Conservation (phyloP, 2,888 invertebrate species). For the Diploptera punctata region DNA sequence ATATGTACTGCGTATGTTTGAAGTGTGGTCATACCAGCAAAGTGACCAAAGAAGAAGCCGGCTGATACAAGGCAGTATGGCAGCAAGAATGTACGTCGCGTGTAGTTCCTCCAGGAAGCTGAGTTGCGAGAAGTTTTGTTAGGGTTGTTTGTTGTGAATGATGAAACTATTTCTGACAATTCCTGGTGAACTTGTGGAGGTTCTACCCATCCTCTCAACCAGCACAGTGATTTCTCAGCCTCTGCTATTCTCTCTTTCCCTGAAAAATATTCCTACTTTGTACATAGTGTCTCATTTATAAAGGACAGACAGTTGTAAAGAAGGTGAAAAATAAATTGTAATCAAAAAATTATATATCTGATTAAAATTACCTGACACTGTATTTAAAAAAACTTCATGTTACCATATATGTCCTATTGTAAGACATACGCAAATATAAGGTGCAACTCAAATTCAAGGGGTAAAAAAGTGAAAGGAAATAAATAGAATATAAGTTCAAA, state of each 20-base stretch:
- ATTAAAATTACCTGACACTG: too few relatives aligned
- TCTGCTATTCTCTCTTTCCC: conserved; percentile 40
- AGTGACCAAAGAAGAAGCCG: conserved; percentile 75
- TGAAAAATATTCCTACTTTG: too few relatives aligned
- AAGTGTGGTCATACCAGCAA: conserved; percentile 76
- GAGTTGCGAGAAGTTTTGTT: neutral
- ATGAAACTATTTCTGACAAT: neutral
- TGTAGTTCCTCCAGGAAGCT: conserved; percentile 41
- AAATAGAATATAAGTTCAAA: too few relatives aligned
- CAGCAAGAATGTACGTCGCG: conserved; percentile 63
- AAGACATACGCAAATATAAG: too few relatives aligned
- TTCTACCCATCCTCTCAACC: conserved; percentile 70
- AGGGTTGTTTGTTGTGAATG: neutral
- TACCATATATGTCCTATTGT: too few relatives aligned
- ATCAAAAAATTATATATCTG: too few relatives aligned
- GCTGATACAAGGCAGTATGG: conserved; percentile 72
- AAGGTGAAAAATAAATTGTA: too few relatives aligned
- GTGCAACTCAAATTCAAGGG: too few relatives aligned
- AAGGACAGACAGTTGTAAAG: too few relatives aligned
- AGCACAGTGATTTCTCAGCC: conserved; percentile 62
- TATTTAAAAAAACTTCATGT: too few relatives aligned
- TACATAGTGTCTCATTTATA: too few relatives aligned
- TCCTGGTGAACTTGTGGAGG: conserved; percentile 67
- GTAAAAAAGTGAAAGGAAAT: too few relatives aligned
- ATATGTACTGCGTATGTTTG: conserved; percentile 54